Evolutionary conservation across 2,797 vertebrate species (phyloP).

Genomic region (Melanotaenia trifasciata): DNA sequence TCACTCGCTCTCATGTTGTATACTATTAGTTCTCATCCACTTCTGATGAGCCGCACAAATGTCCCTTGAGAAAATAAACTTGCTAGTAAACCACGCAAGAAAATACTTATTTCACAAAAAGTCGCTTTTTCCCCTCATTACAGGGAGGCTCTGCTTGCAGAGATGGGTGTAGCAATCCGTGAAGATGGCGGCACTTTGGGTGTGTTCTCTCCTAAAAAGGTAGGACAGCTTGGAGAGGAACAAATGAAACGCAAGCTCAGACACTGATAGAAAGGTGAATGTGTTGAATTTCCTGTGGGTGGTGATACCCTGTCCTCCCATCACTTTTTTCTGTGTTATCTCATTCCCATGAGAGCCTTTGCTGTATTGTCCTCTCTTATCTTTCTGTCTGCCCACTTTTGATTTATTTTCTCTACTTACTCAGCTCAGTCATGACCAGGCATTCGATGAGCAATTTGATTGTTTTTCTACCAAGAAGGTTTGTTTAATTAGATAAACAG

Average conservation of each 20-base stretch:
- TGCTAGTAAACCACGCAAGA: neutral
- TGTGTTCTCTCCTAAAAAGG: slow-evolving; percentile 99
- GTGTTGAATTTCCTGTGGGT: slow-evolving; percentile 18
- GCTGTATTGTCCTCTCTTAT: slow-evolving; percentile 23
- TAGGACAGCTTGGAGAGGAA: slow-evolving; percentile 62
- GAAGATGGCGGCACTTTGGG: slow-evolving; percentile 98
- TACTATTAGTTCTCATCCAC: slow-evolving; percentile 17
- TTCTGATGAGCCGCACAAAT: slow-evolving; percentile 1
- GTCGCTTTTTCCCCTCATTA: slow-evolving; percentile 13
- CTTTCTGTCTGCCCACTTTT: slow-evolving; percentile 53
- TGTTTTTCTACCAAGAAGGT: slow-evolving; percentile 88
- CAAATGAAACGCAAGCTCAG: neutral
- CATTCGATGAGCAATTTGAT: slow-evolving; percentile 87
- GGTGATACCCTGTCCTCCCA: slow-evolving; percentile 31
- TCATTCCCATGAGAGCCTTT: slow-evolving; percentile 24
- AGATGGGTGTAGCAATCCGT: slow-evolving; percentile 99
- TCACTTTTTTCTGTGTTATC: slow-evolving; percentile 31
- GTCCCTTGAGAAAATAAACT: slow-evolving; percentile 21
- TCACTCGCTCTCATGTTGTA: slow-evolving; percentile 24
- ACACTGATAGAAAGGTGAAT: neutral
- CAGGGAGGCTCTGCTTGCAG: slow-evolving; percentile 96
- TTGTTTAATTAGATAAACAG: slow-evolving; percentile 76
- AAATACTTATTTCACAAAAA: neutral
- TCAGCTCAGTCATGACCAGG: slow-evolving; percentile 85
- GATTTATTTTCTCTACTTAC: slow-evolving; percentile 62